These are phyloP conservation scores for Hemicrepidius hirtus DNA, from an alignment of 2,888 invertebrate genomes.

Conservation along the genomic window DNA sequence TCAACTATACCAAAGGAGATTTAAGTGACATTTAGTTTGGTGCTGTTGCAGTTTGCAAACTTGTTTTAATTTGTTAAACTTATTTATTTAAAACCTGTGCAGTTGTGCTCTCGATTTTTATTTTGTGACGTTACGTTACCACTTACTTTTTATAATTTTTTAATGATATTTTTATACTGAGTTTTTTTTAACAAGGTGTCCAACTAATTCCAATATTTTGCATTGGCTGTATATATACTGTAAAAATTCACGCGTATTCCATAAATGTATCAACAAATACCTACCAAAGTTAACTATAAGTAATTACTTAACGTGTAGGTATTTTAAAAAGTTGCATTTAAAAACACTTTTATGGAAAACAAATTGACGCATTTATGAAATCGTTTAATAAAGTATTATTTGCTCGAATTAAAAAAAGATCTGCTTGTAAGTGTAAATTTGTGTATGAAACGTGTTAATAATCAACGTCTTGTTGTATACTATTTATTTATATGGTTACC, in stretches of 20 bases:
- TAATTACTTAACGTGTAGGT: conserved; percentile 12
- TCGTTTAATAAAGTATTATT: conserved; percentile 23
- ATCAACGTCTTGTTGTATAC: conserved; percentile 16
- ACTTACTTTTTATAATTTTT: conserved; percentile 44
- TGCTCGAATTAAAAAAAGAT: conserved; percentile 17
- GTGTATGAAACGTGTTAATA: conserved; percentile 10
- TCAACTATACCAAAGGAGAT: conserved; percentile 56
- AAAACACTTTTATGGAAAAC: neutral
- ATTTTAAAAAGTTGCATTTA: neutral
- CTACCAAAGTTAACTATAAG: conserved; percentile 9
- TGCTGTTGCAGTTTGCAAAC: conserved; percentile 42
- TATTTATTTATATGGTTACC: conserved; percentile 33
- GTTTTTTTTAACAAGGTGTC: conserved; percentile 41
- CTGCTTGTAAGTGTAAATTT: conserved; percentile 28
- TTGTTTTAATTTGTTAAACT: conserved; percentile 40
- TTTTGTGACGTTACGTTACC: conserved; percentile 47
- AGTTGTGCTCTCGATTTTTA: conserved; percentile 28
- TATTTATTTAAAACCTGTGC: conserved; percentile 49
- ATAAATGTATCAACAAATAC: conserved; percentile 9
- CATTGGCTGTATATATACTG: conserved; percentile 39
- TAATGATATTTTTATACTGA: conserved; percentile 49
- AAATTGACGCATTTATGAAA: conserved; percentile 11
- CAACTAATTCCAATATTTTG: conserved; percentile 35
- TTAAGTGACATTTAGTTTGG: conserved; percentile 47
- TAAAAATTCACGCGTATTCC: conserved; percentile 32